Conservation (phyloP, 2,888 invertebrate genomes). For the Brenthis daphne region DNA sequence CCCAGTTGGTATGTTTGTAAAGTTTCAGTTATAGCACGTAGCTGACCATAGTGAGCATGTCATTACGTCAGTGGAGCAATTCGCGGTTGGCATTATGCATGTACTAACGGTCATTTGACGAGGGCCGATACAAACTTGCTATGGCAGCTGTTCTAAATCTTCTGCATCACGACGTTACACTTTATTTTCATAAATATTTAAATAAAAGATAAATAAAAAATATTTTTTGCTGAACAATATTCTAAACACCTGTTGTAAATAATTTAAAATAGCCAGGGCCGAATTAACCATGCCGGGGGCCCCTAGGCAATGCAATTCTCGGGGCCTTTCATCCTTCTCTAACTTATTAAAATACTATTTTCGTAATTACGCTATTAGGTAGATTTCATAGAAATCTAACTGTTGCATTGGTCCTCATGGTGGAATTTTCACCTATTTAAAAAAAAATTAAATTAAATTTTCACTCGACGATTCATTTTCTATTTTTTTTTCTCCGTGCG, state of each 20-base stretch:
- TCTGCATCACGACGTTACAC: conserved; percentile 7
- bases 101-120: conserved; percentile 64
- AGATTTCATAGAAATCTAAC: too few species aligned
- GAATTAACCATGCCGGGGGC: too few species aligned
- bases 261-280: too few species aligned
- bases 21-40: conserved; percentile 28
- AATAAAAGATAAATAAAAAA: neutral
- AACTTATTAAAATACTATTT: too few species aligned
- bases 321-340: too few species aligned
- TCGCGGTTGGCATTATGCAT: conserved; percentile 71
- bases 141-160: conserved; percentile 21
- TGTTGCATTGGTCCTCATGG: too few species aligned
- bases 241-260: neutral
- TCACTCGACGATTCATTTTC: too few species aligned
- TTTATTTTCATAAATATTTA: neutral
- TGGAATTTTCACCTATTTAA: too few species aligned
- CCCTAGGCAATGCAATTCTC: too few species aligned
- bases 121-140: conserved; percentile 20
- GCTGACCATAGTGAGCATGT: conserved; percentile 56
- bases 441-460: too few species aligned
- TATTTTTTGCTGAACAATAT: neutral
- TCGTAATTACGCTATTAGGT: too few species aligned
- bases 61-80: conserved; percentile 65
- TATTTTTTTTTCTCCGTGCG: too few species aligned
- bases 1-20: conserved; percentile 26